phyloP scores from a whole-genome alignment of 2,113 vertebrate species.

The Eretmochelys imbricata region DNA sequence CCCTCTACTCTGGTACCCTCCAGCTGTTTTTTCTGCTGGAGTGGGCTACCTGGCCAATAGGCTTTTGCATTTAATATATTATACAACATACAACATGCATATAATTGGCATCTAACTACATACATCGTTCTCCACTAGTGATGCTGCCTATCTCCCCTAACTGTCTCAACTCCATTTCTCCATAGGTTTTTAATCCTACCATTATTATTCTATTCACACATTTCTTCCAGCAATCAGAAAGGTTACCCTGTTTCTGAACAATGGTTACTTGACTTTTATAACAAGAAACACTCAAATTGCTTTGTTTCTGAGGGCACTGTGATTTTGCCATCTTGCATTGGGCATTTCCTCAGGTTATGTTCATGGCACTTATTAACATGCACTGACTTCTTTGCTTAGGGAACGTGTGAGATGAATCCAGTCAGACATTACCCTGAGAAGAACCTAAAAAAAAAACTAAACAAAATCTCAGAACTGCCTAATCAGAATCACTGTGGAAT shows the following conservation, averaged over 20 bases:
- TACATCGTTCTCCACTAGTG: too few species aligned
- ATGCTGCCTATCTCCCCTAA: background rate
- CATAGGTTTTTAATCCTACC: background rate
- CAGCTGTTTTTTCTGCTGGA: background rate
- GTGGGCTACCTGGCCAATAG: background rate
- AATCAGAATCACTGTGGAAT: background rate
- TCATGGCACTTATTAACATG: background rate
- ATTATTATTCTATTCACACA: background rate
- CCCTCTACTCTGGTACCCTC: background rate
- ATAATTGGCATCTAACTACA: background rate
- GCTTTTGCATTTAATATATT: background rate
- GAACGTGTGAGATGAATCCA: background rate
- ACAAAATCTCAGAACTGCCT: background rate
- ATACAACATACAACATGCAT: background rate
- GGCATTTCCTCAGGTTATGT: background rate
- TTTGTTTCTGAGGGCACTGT: background rate
- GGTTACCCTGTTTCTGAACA: conserved; percentile 22
- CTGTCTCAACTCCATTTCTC: background rate
- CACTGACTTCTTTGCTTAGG: background rate
- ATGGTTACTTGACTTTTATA: background rate
- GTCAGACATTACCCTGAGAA: background rate
- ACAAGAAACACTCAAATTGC: background rate
- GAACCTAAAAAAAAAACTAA: background rate
- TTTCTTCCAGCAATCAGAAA: conserved; percentile 3
- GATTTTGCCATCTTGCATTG: background rate